Percentiles rank a stretch among this genome's conserved stretches.
Conservation (phyloP, 2,888 invertebrate species). For the Brachyptera putata region DNA sequence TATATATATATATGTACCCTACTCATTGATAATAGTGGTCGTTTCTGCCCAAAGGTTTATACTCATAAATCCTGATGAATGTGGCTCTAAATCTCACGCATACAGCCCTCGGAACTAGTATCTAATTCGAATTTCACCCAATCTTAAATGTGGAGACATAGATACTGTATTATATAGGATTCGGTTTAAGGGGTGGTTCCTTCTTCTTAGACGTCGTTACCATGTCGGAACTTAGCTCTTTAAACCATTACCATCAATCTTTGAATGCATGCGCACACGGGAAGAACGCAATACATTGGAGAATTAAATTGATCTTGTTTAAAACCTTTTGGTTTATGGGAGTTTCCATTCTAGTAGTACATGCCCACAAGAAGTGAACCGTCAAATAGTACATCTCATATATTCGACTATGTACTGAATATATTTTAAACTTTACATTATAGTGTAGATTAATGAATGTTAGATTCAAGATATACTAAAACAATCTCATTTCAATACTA, state of each 20-base stretch:
- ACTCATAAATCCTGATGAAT: slow-evolving; percentile 18
- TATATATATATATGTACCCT: too few species aligned
- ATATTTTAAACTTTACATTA: too few species aligned
- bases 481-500: too few species aligned
- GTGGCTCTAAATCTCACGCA: slow-evolving; percentile 17
- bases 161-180: not conserved
- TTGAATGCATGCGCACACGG: not conserved
- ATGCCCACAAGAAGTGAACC: too few species aligned
- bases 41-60: not conserved
- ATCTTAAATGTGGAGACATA: slow-evolving; percentile 2
- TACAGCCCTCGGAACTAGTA: slow-evolving; percentile 19
- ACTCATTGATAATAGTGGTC: slow-evolving; percentile 17
- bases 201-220: too few species aligned
- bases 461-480: too few species aligned
- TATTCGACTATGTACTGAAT: too few species aligned
- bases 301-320: too few species aligned
- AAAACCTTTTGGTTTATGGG: too few species aligned
- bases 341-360: too few species aligned
- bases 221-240: slow-evolving; percentile 15
- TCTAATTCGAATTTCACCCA: slow-evolving; percentile 18
- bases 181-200: not conserved
- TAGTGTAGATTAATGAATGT: too few species aligned
- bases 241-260: slow-evolving; percentile 8
- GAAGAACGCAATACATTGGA: not conserved
- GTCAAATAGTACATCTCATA: too few species aligned